A percentile compares a stretch with the other conserved stretches of the same genome.
Conservation (phyloP, 2,113 vertebrate genomes). For the Ancistrus triradiatus region DNA sequence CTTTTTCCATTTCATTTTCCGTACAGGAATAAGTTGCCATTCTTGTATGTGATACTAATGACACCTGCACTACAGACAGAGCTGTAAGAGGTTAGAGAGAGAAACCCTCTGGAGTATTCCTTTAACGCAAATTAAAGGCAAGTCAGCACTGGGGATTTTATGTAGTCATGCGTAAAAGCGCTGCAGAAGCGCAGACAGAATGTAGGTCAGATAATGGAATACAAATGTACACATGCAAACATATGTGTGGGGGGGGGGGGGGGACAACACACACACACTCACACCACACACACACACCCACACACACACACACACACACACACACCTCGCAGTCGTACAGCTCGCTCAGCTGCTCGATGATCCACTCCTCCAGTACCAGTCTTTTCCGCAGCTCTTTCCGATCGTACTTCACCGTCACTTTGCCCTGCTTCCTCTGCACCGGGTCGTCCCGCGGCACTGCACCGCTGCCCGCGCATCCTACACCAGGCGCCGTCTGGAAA, state of each 20-base stretch:
- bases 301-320: neutral
- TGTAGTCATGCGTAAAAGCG: slow-evolving; percentile 19
- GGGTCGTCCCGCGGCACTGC: slow-evolving; percentile 71
- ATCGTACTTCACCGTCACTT: slow-evolving; percentile 97
- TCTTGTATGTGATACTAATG: too few relatives aligned
- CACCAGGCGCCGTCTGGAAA: slow-evolving; percentile 76
- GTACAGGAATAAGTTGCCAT: too few relatives aligned
- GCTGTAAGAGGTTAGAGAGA: too few relatives aligned
- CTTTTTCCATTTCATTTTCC: too few relatives aligned
- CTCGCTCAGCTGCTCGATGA: slow-evolving; percentile 91
- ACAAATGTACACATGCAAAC: neutral
- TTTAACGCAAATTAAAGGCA: neutral
- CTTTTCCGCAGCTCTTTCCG: slow-evolving; percentile 92
- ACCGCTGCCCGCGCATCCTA: slow-evolving; percentile 67
- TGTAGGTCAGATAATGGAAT: slow-evolving; percentile 24
- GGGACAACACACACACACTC: too few relatives aligned
- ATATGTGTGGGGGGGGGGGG: too few relatives aligned
- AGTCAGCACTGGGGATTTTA: too few relatives aligned
- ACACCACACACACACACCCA: neutral
- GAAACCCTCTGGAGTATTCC: too few relatives aligned
- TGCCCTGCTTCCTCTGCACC: slow-evolving; percentile 85
- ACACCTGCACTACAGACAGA: too few relatives aligned
- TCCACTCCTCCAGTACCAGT: slow-evolving; percentile 93
- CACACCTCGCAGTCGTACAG: slow-evolving; percentile 93
- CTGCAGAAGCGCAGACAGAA: slow-evolving; percentile 19